Percentiles rank a stretch among this genome's conserved stretches.
Conservation (phyloP, 2,888 invertebrate species). For the Synanthedon tipuliformis region DNA sequence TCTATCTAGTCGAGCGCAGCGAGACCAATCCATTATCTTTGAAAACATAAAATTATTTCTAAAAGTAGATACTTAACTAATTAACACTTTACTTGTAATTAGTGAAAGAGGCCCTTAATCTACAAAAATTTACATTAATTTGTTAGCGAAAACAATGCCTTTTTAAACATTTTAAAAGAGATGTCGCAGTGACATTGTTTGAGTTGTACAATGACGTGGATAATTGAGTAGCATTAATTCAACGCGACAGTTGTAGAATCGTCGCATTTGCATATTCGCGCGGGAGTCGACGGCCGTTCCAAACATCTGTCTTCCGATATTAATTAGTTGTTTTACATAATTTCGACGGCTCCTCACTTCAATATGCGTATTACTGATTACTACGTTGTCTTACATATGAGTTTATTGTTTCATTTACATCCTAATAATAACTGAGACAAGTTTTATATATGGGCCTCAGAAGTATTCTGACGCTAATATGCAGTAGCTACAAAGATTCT, state of each 20-base stretch:
- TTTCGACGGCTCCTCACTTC: slow-evolving; percentile 6
- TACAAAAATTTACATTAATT: not conserved
- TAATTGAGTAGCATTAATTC: slow-evolving; percentile 7
- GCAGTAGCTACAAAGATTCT: too few species aligned
- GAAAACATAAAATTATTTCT: too few species aligned
- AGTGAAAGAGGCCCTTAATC: too few species aligned
- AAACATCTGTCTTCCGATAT: slow-evolving; percentile 22
- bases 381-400: too few species aligned
- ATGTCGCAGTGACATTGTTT: not conserved
- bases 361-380: not conserved
- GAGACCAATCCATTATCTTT: too few species aligned
- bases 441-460: too few species aligned
- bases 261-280: slow-evolving; percentile 13
- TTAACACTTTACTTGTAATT: too few species aligned
- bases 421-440: too few species aligned
- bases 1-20: too few species aligned
- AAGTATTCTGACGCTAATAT: too few species aligned
- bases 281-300: slow-evolving; percentile 12
- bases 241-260: slow-evolving; percentile 5
- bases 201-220: slow-evolving; percentile 3
- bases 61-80: too few species aligned
- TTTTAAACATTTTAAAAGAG: not conserved
- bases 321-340: slow-evolving; percentile 24
- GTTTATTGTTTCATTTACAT: too few species aligned
- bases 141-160: not conserved